phyloP scores from a whole-genome alignment of 2,888 invertebrate species.

The Agrochola circellaris region DNA sequence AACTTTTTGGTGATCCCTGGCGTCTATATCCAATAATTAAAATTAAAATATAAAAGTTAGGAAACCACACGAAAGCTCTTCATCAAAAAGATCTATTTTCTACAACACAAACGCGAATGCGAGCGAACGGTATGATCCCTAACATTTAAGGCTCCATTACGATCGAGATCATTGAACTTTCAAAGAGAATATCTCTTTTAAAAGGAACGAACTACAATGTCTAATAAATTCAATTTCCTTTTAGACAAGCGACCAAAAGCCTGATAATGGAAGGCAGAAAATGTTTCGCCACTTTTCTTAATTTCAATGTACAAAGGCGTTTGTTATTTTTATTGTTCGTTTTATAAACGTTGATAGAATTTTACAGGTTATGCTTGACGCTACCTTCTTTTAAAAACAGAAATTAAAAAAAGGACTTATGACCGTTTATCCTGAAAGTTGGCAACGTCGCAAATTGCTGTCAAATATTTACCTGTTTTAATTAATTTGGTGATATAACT shows the following conservation, averaged over 20 bases:
- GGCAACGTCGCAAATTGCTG: too few relatives aligned
- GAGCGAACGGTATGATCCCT: not conserved
- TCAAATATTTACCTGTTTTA: too few relatives aligned
- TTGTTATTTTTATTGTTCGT: not conserved
- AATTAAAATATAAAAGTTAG: not conserved
- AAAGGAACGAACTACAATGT: constrained; percentile 20
- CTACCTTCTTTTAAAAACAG: too few relatives aligned
- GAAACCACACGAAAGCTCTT: not conserved
- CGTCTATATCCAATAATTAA: not conserved
- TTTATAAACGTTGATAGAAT: constrained; percentile 9
- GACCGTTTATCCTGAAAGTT: too few relatives aligned
- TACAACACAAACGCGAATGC: too few relatives aligned
- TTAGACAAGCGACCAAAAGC: constrained; percentile 19
- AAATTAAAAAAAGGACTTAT: too few relatives aligned
- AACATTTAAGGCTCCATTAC: constrained; percentile 1
- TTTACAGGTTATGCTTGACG: too few relatives aligned
- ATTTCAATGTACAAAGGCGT: constrained; percentile 19
- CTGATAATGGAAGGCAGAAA: constrained; percentile 30
- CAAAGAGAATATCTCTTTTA: constrained; percentile 11
- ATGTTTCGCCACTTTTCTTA: constrained; percentile 6
- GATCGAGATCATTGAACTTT: constrained; percentile 5
- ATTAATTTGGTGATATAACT: too few relatives aligned
- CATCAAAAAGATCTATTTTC: not conserved
- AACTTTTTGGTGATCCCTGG: too few relatives aligned
- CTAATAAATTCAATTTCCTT: constrained; percentile 50